Evolutionary conservation across 2,113 vertebrate genomes (phyloP), one percentile per base, ranked within the genome.

Genomic region (Poicephalus meyeri): DNA sequence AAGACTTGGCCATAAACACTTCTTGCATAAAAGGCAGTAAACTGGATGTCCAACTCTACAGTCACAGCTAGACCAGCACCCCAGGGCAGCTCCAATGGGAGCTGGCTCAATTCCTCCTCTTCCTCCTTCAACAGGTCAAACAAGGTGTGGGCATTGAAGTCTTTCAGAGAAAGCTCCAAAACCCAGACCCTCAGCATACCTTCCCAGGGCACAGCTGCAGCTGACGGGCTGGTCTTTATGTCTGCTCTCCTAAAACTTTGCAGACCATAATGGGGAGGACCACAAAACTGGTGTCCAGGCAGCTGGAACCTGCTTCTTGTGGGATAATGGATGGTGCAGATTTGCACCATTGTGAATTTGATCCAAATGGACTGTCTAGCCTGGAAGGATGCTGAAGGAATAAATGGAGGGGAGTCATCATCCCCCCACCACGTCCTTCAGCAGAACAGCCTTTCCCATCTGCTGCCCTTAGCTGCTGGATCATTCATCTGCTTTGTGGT

Each of bases 11-110:
- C 85, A 72, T 79, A 83, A 91, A 42, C 15, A 15, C 61, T 93
- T 93, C 41, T 92, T 63, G 55, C 37, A 72, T 42, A 60, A 93
- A 87, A 96, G 70, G 9, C 20, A 64, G 47, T 70, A 91, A 95
- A 91, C 39, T 92, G 65, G 50, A 53, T 89, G 66, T 53, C 84
- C 80, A 66, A 1, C 56, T 60, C 21, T 49, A 28, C 35, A 5
- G 50, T 49, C 44, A 5, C 16, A 50, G 52, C 16, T 56, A 63
- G 33, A 20, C 18, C 65, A 49, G 56, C 47, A 53, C 8, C 3
- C 5, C 8, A 16, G 47, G 53, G n/a, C 68, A 66, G 52, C 33
- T 79, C 42, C 3, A 3, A 3, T 0, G 4, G 44, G 35, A 76
- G 9, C 2, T 39, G 52, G 7, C 9, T 94, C 39, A 0, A 0